Evolutionary conservation across 2,888 invertebrate genomes (phyloP).

Genomic region (Acanthosepion esculentum): DNA sequence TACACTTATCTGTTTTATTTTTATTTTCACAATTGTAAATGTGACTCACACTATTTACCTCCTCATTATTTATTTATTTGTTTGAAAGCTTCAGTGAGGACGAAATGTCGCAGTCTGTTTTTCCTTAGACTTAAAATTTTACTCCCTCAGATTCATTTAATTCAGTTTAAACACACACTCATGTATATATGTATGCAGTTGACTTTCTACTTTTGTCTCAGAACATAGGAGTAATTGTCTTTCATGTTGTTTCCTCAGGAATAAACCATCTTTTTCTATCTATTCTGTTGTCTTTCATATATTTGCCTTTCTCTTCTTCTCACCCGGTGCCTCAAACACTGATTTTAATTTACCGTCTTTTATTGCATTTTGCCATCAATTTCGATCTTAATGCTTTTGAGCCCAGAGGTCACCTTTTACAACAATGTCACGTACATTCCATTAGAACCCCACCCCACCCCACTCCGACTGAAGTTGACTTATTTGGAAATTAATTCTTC

Average conservation of each 20-base stretch:
- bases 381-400: neutral
- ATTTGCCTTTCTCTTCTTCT: neutral
- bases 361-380: conserved; percentile 33
- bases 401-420: conserved; percentile 12
- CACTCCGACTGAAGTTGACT: neutral
- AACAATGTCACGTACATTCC: conserved; percentile 21
- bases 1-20: neutral
- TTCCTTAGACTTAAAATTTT: neutral
- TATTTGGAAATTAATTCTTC: neutral
- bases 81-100: neutral
- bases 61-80: neutral
- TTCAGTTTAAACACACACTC: conserved; percentile 1
- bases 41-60: neutral
- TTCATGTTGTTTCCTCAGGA: conserved; percentile 33
- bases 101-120: neutral
- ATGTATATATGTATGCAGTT: neutral
- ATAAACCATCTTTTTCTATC: neutral
- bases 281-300: neutral
- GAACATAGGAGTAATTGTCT: conserved; percentile 21
- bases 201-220: neutral
- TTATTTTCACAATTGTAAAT: neutral
- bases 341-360: neutral
- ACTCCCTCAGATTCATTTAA: conserved; percentile 6
- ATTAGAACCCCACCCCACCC: neutral
- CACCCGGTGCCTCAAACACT: neutral